Percentiles rank a stretch among this genome's conserved stretches.
Evolutionary conservation across 2,888 invertebrate species (phyloP).

Genomic region (Alviniconcha strummeri): DNA sequence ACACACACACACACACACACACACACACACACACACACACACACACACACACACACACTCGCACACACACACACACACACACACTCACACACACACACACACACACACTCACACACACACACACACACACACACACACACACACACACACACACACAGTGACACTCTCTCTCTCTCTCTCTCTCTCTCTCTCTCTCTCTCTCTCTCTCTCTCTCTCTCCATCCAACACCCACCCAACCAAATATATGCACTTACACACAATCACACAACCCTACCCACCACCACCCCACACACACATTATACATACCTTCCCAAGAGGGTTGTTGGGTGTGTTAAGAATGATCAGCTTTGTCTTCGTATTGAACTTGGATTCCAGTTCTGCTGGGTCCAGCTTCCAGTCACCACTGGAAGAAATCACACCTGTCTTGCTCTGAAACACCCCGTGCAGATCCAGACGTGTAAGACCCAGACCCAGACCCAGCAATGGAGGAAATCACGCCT

Average conservation of each 20-base stretch:
- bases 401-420: slow-evolving; percentile 79
- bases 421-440: slow-evolving; percentile 70
- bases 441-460: too few relatives aligned
- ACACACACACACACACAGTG: too few relatives aligned
- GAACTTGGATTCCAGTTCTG: slow-evolving; percentile 87
- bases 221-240: too few relatives aligned
- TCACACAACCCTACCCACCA: not conserved
- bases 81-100: not conserved
- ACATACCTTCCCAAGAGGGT: slow-evolving; percentile 93
- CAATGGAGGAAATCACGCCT: slow-evolving; percentile 27
- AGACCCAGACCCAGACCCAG: not conserved
- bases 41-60: not conserved
- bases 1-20: not conserved
- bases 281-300: not conserved
- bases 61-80: slow-evolving; percentile 1
- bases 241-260: not conserved
- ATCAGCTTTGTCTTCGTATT: slow-evolving; percentile 93
- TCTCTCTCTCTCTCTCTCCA: too few relatives aligned
- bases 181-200: too few relatives aligned
- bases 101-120: not conserved
- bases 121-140: too few relatives aligned
- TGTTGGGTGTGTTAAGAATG: slow-evolving; percentile 97
- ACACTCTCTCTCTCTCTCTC: too few relatives aligned
- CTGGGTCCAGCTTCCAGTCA: slow-evolving; percentile 91
- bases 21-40: not conserved